These are phyloP conservation scores for Leptocoma aspasia DNA, from an alignment of 2,113 vertebrate species.

Conservation along the genomic window DNA sequence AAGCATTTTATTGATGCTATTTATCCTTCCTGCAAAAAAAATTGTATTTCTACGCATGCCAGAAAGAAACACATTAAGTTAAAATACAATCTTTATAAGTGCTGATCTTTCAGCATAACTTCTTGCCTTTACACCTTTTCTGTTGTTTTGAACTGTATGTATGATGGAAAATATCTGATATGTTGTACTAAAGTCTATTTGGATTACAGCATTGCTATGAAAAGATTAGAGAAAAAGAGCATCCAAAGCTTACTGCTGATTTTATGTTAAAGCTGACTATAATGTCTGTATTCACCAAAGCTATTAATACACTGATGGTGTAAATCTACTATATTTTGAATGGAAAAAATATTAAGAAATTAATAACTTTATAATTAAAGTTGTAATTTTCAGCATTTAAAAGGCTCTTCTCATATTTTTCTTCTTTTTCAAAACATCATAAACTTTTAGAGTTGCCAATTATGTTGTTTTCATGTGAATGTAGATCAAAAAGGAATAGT, in stretches of 20 bases:
- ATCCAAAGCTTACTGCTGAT: background rate
- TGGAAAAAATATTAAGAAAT: background rate
- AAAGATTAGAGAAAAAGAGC: background rate
- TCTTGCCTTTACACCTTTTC: background rate
- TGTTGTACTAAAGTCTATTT: background rate
- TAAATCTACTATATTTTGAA: conserved; percentile 21
- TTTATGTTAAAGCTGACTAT: background rate
- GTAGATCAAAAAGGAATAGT: background rate
- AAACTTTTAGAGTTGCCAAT: background rate
- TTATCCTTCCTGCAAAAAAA: background rate
- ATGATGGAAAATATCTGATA: background rate
- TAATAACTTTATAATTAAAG: conserved; percentile 45
- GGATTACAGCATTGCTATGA: background rate
- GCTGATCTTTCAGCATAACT: background rate
- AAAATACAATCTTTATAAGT: background rate
- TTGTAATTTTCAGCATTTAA: conserved; percentile 23
- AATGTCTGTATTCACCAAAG: conserved; percentile 25
- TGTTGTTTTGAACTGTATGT: background rate
- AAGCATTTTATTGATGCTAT: background rate
- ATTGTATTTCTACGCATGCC: background rate
- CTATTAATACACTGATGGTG: background rate
- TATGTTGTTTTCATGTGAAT: background rate
- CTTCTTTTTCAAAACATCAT: background rate
- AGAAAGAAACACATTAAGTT: background rate
- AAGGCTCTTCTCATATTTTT: background rate